These are phyloP conservation scores for Furnarius figulus DNA, from an alignment of 2,113 vertebrate genomes.

Conservation along the genomic window DNA sequence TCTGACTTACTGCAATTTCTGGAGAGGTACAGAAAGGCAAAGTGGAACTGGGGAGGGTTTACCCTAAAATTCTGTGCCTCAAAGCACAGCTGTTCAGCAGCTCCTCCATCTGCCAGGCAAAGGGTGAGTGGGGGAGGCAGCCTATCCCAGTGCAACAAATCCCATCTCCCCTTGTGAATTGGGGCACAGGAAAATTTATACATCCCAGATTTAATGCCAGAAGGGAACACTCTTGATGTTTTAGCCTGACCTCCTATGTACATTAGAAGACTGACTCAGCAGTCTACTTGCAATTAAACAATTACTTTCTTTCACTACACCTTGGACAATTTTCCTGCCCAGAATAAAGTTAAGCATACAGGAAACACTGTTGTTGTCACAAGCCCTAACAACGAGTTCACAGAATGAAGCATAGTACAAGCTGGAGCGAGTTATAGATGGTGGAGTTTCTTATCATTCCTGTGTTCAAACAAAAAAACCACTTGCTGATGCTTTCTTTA, in stretches of 20 bases:
- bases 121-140: not conserved
- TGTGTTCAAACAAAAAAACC: not conserved
- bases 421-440: not conserved
- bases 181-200: not conserved
- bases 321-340: not conserved
- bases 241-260: not conserved
- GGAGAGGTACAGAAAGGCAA: not conserved
- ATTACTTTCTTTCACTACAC: not conserved
- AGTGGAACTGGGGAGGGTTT: not conserved
- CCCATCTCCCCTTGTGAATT: not conserved
- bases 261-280: not conserved
- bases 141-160: not conserved
- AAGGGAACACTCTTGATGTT: rapidly evolving
- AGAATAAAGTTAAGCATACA: not conserved
- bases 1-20: not conserved
- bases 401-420: not conserved
- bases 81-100: not conserved
- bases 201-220: not conserved
- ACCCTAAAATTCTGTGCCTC: not conserved
- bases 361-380: not conserved
- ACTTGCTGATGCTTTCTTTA: not conserved
- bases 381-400: not conserved
- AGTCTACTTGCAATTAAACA: not conserved
- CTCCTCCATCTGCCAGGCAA: not conserved
- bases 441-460: not conserved